Base-by-base conservation (phyloP, 2,797 vertebrate species). In the Nyctibius grandis region DNA sequence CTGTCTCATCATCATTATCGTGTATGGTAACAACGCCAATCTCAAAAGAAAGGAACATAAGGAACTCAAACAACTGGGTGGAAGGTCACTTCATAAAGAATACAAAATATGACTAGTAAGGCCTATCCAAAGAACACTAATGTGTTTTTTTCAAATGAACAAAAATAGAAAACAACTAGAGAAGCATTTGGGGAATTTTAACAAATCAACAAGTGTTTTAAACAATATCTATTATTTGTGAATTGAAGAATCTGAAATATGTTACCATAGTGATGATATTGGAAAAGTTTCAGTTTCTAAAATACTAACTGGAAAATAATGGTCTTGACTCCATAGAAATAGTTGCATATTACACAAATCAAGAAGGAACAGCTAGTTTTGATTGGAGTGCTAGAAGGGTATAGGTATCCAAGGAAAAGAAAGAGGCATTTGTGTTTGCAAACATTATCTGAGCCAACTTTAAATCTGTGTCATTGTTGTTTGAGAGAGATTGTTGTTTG, bases 1-100 rank as follows among this genome's bases (percentile, higher is more conserved):
- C 85, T 96, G 75, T 77, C 85, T 97, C 90, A 96, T 95, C 96
- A 88, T 96, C 92, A 94, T 97, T 95, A 96, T 83, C 72, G 77
- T 94, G 85, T 94, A 78, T 64, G 86, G 88, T 91, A 80, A 57
- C 89, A 94, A 61, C 86, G 85, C 67, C 91, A 87, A 61, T 94
- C 60, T 89, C 56, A 94, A 96, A 97, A 91, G 67, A 72, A 91
- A 92, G 67, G 31, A 91, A 68, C 79, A 67, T 17, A 60, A 93
- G 57, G 73, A 85, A 19, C 14, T 45, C 28, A 73, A 88, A 83
- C 9, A n/a, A 0, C 80, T 90, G 45, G 31, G 63, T 88, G 56
- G 16, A 22, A 82, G 28, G 40, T 74, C 68, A 76, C 2, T 0
- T 54, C 31, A 50, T 8, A 65, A 67, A 94, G 69, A 28, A 54